Conservation (phyloP, 1,140 invertebrate genomes). For the Subanguina moxae region DNA sequence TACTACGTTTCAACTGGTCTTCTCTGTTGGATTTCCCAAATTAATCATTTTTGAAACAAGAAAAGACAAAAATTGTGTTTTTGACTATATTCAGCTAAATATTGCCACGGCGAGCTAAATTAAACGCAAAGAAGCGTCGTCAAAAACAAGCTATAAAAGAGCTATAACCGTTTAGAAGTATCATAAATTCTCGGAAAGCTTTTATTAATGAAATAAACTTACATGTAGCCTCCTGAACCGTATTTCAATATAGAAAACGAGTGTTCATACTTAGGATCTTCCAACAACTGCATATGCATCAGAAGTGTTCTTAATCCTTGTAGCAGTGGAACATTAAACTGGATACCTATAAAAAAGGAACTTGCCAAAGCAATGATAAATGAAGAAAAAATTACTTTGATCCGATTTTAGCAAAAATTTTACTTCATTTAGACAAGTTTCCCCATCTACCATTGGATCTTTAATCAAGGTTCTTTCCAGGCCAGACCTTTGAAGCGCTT, state of each 20-base stretch:
- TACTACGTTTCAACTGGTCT: too few relatives aligned
- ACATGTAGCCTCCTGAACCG: conserved; percentile 23
- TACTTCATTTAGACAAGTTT: conserved; percentile 4
- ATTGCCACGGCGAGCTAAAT: too few relatives aligned
- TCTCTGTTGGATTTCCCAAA: too few relatives aligned
- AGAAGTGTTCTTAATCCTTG: conserved; percentile 11
- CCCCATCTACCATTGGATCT: not conserved
- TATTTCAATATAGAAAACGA: conserved; percentile 27
- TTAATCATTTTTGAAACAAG: too few relatives aligned
- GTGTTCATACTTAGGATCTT: conserved; percentile 19
- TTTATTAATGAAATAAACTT: conserved; percentile 13
- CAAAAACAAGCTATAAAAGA: too few relatives aligned
- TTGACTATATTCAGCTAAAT: too few relatives aligned
- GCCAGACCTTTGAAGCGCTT: conserved; percentile 11
- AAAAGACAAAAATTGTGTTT: too few relatives aligned
- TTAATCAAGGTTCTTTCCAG: conserved; percentile 1
- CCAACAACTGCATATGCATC: conserved; percentile 16
- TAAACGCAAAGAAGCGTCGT: too few relatives aligned
- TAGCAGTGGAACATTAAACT: conserved; percentile 6
- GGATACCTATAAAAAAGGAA: not conserved
- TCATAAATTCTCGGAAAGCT: too few relatives aligned
- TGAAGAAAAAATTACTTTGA: not conserved
- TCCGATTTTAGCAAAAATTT: conserved; percentile 2
- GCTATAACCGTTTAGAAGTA: too few relatives aligned
- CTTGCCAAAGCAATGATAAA: too few relatives aligned